Conservation (phyloP, 2,888 invertebrate genomes). For the Arrhopalites spinosus region DNA sequence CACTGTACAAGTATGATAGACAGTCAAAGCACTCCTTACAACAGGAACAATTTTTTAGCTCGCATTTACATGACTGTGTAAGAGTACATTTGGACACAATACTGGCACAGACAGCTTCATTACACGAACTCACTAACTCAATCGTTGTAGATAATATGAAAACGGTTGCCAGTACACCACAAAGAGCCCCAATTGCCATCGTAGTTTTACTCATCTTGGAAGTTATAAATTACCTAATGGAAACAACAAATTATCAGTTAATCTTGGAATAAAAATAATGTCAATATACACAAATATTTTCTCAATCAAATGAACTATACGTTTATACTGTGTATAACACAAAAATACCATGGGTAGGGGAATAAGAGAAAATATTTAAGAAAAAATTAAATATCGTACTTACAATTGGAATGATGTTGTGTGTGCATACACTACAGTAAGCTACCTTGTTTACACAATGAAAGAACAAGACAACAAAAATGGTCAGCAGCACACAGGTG, state of each 20-base stretch:
- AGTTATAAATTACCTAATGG: background rate
- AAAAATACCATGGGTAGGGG: background rate
- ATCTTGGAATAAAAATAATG: background rate
- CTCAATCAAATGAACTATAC: background rate
- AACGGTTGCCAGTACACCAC: slow-evolving; percentile 27
- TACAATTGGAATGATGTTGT: too few relatives aligned
- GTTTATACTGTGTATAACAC: background rate
- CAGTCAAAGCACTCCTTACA: slow-evolving; percentile 93
- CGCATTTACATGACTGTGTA: slow-evolving; percentile 94
- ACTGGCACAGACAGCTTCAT: slow-evolving; percentile 93
- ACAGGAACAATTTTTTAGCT: slow-evolving; percentile 88
- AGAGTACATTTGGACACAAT: slow-evolving; percentile 96
- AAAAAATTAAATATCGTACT: too few relatives aligned
- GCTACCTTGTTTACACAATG: too few relatives aligned
- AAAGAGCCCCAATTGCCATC: slow-evolving; percentile 11
- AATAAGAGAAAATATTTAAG: too few relatives aligned
- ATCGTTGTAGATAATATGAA: slow-evolving; percentile 44
- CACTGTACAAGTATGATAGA: slow-evolving; percentile 83
- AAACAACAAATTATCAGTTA: background rate
- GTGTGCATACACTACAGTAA: too few relatives aligned
- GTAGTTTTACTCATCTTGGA: slow-evolving; percentile 5
- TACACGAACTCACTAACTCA: slow-evolving; percentile 66
- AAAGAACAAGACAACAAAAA: too few relatives aligned
- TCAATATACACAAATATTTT: background rate
- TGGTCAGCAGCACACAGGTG: too few relatives aligned